phyloP scores from a whole-genome alignment of 2,888 invertebrate genomes.

The Homarus gammarus region DNA sequence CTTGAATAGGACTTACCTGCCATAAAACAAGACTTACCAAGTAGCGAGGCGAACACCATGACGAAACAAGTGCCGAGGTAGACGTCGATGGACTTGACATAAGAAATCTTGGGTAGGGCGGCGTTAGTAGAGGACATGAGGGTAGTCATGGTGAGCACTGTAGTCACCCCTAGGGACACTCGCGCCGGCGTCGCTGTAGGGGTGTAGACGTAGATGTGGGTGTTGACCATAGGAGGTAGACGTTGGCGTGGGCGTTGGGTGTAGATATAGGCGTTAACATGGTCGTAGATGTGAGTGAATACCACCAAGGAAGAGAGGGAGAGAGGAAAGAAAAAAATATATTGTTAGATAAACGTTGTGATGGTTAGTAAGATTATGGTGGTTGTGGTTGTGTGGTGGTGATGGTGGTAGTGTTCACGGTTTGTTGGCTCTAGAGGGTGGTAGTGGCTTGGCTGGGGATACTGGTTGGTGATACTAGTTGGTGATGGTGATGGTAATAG shows the following conservation, averaged over 20 bases:
- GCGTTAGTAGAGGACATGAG: constrained; percentile 98
- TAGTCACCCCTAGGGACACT: constrained; percentile 95
- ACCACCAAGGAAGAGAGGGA: neutral
- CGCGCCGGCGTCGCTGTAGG: constrained; percentile 90
- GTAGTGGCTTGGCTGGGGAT: neutral
- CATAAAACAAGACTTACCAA: constrained; percentile 85
- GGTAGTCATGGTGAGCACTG: constrained; percentile 98
- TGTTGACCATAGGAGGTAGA: too few relatives aligned
- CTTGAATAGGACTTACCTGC: neutral
- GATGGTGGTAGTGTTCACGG: neutral
- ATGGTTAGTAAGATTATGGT: too few relatives aligned
- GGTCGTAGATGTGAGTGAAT: too few relatives aligned
- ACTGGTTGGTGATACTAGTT: neutral
- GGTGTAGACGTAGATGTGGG: too few relatives aligned
- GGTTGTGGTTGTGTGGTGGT: neutral
- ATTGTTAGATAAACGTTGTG: neutral
- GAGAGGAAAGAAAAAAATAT: neutral
- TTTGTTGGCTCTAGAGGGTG: neutral
- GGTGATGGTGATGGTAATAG: neutral
- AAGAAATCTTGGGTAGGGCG: constrained; percentile 97
- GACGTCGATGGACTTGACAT: constrained; percentile 98
- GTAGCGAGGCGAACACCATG: constrained; percentile 98
- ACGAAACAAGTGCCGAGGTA: constrained; percentile 98
- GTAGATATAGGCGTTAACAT: too few relatives aligned
- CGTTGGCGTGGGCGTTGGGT: constrained; percentile 19